Evolutionary conservation across 2,888 invertebrate species (phyloP), one percentile per base, ranked within the genome.

Genomic region (Apeira syringaria): DNA sequence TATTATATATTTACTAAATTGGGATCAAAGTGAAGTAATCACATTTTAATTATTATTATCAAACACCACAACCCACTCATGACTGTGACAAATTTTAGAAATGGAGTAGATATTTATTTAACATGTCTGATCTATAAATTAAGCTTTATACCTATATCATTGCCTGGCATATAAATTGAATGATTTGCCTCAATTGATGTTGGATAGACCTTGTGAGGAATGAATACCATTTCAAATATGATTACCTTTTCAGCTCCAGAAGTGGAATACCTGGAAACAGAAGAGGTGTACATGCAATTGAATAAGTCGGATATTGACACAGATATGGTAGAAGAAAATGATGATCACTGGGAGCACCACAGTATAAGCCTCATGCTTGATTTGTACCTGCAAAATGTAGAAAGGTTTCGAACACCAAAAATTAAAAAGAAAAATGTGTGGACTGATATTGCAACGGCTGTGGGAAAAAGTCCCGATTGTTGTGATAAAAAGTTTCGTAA

Each of bases 401-500:
- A 85, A 2, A 79, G 79, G 50, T 89, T 89, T 47, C 65, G 87
- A 40, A 83, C 81, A 47, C 85, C 86, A 6, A 87, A 87, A 72
- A 80, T 86, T 1, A 85, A 75, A 33, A 89, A 89, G 61, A 89
- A 86, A 45, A 83, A 78, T 69, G 72, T 88, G 0, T 89, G 89
- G 89, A 62, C 74, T 0, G 82, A 86, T 5, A 84, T 88, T 17
- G 69, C 76, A 0, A 69, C 68, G 31, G 70, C 68, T 1, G 69
- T 88, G 1, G 83, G 82, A 0, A 84, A 85, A 60, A 71, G 76
- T 1, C 82, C 88, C 1, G 83, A 86, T 5, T 70, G 75, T 34
- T 89, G 88, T 55, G 87, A 88, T 48, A 88, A 86, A 50, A 89
- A 89, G 53, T 88, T 88, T 55, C 68, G 89, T 40, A 89, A 89